Evolutionary conservation across 1,140 invertebrate genomes (phyloP), one percentile per base, ranked within the genome.

Genomic region (Armadillidium nasatum): DNA sequence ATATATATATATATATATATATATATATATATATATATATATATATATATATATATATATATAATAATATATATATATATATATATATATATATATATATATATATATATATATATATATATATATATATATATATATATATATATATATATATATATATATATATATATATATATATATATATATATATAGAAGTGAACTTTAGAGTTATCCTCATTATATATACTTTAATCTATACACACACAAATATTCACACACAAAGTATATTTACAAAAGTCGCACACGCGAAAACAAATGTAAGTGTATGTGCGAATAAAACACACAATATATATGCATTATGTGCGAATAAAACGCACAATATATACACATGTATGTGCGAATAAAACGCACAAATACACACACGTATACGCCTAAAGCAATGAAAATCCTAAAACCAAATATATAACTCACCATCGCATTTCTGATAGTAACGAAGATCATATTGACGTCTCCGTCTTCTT

Each of bases 401-500:
- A 33, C 6, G 6, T 33, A 33, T 33, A 3, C 6, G 33, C 33
- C 33, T 33, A 3, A 33, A 33, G 33, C 33, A 3, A 33, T 33
- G 33, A 33, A 33, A 33, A 33, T 33, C 1, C 33, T 33, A 33
- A n/a, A 33, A 33, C 33, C 33, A 33, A 33, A n/a, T n/a, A n/a
- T 33, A 33, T 33, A 3, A 81, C 79, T 80, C 77, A 68, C 74
- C 74, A 71, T 71, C 10, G 79, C 79, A 15, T 80, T 78, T 50
- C 77, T 70, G 13, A 80, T 72, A 10, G 77, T 80, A 10, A 80
- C 77, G 69, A 73, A 80, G 72, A 80, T 80, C 79, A 80, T 80
- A 46, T 80, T 80, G 44, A 80, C 79, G 33, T 80, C 79, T 1
- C 79, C 79, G 21, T 80, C 79, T 44, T 80, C 79, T 45, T 80